Evolutionary conservation across 2,113 vertebrate genomes (phyloP).

Genomic region (Coturnix japonica): DNA sequence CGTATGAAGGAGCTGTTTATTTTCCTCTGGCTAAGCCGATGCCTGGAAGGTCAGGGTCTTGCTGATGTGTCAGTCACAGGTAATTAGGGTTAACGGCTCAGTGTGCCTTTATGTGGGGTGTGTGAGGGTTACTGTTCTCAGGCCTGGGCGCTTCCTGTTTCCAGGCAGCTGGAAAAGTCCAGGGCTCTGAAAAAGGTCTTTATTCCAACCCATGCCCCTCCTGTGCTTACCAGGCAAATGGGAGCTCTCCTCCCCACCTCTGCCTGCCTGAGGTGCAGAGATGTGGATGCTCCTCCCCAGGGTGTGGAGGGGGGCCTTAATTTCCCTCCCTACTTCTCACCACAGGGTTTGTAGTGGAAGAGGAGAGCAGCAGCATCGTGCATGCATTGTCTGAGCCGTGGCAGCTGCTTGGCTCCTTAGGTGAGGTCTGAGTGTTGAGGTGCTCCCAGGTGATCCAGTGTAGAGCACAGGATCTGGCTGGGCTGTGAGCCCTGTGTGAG

Average conservation of each 20-base stretch:
- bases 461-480: rapidly evolving
- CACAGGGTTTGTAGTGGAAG: rapidly evolving
- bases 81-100: slow-evolving; percentile 79
- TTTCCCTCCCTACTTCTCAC: not conserved
- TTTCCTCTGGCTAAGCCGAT: slow-evolving; percentile 71
- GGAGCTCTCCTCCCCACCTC: slow-evolving; percentile 24
- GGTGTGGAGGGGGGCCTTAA: not conserved
- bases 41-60: slow-evolving; percentile 74
- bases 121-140: slow-evolving; percentile 83
- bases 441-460: not conserved
- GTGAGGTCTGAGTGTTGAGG: not conserved
- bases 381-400: rapidly evolving
- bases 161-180: slow-evolving; percentile 82
- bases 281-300: not conserved
- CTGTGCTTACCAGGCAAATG: slow-evolving; percentile 35
- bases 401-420: not conserved
- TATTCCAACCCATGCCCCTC: slow-evolving; percentile 63
- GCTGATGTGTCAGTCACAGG: slow-evolving; percentile 79
- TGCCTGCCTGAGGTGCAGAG: not conserved
- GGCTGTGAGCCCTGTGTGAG: not conserved
- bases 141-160: slow-evolving; percentile 79
- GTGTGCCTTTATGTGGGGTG: slow-evolving; percentile 71
- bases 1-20: slow-evolving; percentile 76
- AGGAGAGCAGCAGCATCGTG: not conserved
- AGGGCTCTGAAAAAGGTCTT: slow-evolving; percentile 80